A percentile compares a stretch with the other conserved stretches of the same genome.
These are phyloP conservation scores for Brachionus manjavacas DNA, from an alignment of 1,140 invertebrate genomes.

Conservation along the genomic window DNA sequence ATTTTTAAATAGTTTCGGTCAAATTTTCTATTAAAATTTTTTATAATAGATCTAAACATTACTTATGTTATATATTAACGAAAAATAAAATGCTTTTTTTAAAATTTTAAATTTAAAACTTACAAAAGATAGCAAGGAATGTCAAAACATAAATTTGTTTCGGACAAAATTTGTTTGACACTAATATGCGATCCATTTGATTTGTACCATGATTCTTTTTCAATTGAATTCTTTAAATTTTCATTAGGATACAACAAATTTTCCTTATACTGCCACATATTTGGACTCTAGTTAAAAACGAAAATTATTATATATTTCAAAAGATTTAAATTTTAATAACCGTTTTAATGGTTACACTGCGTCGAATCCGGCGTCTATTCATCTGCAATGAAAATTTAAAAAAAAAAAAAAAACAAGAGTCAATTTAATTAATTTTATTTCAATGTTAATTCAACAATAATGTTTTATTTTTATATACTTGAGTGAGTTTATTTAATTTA, in stretches of 20 bases:
- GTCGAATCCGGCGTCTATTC: not conserved
- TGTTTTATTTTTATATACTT: not conserved
- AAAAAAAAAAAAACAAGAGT: not conserved
- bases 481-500: not conserved
- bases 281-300: not conserved
- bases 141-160: constrained; percentile 23
- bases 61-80: too few relatives aligned
- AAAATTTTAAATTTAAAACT: constrained; percentile 23
- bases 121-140: constrained; percentile 29
- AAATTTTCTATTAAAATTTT: too few relatives aligned
- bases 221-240: constrained; percentile 29
- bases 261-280: constrained; percentile 28
- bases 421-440: not conserved
- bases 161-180: constrained; percentile 12
- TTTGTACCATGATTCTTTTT: not conserved
- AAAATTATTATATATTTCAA: too few relatives aligned
- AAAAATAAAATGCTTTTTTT: not conserved
- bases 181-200: constrained; percentile 6
- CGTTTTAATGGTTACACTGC: constrained; percentile 7
- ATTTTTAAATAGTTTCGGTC: too few relatives aligned
- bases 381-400: too few relatives aligned
- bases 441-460: not conserved
- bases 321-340: not conserved
- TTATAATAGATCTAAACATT: too few relatives aligned
- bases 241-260: not conserved